Base-by-base conservation (phyloP, 1,140 invertebrate species). In the Sycophila sp. region DNA sequence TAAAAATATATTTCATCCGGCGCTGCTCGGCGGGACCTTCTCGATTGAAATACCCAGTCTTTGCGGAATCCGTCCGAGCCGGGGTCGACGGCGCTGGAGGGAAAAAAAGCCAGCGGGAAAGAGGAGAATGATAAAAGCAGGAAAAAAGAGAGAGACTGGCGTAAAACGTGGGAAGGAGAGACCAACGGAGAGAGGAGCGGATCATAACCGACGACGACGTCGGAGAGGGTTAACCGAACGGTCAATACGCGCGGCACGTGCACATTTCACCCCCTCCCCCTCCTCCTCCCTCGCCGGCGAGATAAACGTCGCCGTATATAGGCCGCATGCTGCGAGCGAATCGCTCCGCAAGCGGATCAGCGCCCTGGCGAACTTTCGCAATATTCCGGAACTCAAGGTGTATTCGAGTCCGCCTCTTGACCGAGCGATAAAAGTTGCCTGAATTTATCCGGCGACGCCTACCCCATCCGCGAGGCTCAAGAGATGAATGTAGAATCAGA, bases 41-140 rank as follows among this genome's bases (percentile, higher is more conserved):
- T 53, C 71, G 71, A 73, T 75, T 75, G 67, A 75, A 73, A 70
- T 64, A 69, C 51, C 62, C 17, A 32, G 71, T 68, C 42, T 49
- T 22, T 58, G 64, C 22, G 49, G 19, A 64, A 65, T 68, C 34
- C 56, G 56, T 49, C n/a, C n/a, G n/a, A n/a, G n/a, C n/a, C n/a
- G n/a, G n/a, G n/a, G n/a, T n/a, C n/a, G n/a, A n/a, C 8, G 11
- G 22, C 26, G 10, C 45, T n/a, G 17, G 45, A 72, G 30, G 56
- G n/a, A 72, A 47, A 36, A 58, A 71, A 40, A 42, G 13, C 19
- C 42, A 49, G 30, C 60, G 22, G 55, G 30, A 28, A 65, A 19
- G 17, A 38, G 53, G 30, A 13, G 28, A 22, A 47, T 45, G 38
- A 47, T 22, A 47, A 47, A 22, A 47, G 24, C 7, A 22, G 19